These are phyloP conservation scores for Notiomystis cincta DNA, from an alignment of 2,113 vertebrate species.

Conservation along the genomic window DNA sequence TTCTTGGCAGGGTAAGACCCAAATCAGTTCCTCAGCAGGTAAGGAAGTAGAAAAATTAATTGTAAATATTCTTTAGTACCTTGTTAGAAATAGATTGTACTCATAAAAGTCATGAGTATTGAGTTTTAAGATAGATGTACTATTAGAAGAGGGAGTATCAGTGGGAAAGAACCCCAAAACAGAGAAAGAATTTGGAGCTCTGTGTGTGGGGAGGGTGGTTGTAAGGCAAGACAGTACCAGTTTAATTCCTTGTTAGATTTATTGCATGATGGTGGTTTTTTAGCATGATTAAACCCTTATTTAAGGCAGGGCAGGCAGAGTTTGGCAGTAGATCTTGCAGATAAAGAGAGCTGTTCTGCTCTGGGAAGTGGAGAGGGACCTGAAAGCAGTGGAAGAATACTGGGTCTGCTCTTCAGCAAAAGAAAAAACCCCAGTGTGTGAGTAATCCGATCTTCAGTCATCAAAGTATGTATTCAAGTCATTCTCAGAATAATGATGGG, in stretches of 20 bases:
- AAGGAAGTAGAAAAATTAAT: neutral
- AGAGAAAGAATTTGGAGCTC: neutral
- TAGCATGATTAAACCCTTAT: neutral
- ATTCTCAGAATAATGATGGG: neutral
- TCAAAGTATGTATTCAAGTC: neutral
- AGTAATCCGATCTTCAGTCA: constrained; percentile 18
- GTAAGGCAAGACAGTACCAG: neutral
- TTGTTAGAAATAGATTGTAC: neutral
- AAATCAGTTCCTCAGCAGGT: neutral
- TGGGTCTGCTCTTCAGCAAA: neutral
- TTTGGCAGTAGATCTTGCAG: neutral
- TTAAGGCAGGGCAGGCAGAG: neutral
- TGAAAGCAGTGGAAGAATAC: constrained; percentile 39
- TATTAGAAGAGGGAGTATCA: neutral
- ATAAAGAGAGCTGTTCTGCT: neutral
- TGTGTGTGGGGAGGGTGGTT: neutral
- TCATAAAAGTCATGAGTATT: neutral
- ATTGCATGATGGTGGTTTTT: neutral
- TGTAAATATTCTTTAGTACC: neutral
- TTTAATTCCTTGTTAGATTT: neutral
- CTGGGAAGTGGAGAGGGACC: neutral
- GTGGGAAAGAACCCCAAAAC: neutral
- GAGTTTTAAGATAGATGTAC: neutral
- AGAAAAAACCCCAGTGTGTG: neutral
- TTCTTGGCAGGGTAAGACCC: neutral